These are phyloP conservation scores for Drosophila nannoptera DNA, from an alignment of 1,140 invertebrate species.

Conservation along the genomic window DNA sequence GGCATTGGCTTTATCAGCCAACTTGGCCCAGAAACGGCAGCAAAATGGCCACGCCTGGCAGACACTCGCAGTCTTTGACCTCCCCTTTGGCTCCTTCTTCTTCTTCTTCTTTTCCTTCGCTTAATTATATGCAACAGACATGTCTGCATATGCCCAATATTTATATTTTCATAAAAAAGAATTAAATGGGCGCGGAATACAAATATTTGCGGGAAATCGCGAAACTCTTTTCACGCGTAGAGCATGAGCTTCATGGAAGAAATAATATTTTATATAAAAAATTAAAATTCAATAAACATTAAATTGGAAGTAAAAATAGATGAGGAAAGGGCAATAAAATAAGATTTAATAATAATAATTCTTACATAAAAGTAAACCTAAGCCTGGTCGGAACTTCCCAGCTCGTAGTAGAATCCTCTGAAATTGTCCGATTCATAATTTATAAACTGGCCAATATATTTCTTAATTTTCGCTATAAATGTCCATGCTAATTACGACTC, in stretches of 20 bases:
- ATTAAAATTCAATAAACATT: neutral
- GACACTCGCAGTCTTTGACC: too few relatives aligned
- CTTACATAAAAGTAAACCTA: too few relatives aligned
- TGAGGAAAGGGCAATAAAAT: neutral
- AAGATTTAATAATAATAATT: too few relatives aligned
- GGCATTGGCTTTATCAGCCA: constrained; percentile 36
- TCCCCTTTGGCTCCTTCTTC: neutral
- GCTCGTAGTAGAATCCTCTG: too few relatives aligned
- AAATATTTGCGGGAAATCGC: neutral
- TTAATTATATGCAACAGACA: constrained; percentile 3
- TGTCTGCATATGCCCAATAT: neutral
- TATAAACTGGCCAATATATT: too few relatives aligned
- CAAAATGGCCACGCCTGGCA: neutral
- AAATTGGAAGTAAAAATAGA: neutral
- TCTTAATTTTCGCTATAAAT: too few relatives aligned
- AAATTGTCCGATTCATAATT: too few relatives aligned
- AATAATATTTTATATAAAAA: neutral
- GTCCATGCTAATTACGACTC: neutral
- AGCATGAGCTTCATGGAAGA: neutral
- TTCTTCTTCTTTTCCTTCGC: neutral
- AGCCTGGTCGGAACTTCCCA: too few relatives aligned
- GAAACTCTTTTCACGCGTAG: neutral
- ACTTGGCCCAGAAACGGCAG: constrained; percentile 12
- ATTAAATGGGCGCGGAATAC: neutral
- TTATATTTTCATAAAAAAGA: neutral